Base-by-base conservation (phyloP, 1,140 invertebrate species). In the Latrodectus geometricus region DNA sequence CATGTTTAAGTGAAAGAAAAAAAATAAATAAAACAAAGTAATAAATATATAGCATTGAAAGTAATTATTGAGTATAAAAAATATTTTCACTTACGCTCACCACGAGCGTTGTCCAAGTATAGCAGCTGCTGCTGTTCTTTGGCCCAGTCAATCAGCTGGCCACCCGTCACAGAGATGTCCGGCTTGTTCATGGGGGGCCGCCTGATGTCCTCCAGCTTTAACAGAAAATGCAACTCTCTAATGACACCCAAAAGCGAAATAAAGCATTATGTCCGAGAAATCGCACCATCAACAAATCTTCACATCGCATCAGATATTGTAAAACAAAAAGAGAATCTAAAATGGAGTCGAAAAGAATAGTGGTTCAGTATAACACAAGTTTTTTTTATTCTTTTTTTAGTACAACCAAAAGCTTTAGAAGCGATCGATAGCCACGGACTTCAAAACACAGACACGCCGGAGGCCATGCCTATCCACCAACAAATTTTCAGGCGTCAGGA, bases 111-210 rank as follows among this genome's bases (percentile, higher is more conserved):
- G 76, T 86, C 83, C 75, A 86, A 68, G 69, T 73, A 87, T 14
- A 87, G 85, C 77, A 87, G 72, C 85, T 87, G 85, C 85, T 87
- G 85, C 74, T 87, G 85, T 80, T 87, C 85, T 61, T 87, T 87
- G 85, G 85, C 77, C 85, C 85, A 87, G 85, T 87, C 77, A 21
- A 87, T 87, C 76, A 87, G 85, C 85, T 87, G 85, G 85, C 85
- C 85, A 73, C 85, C 85, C 72, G 85, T 87, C 54, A 87, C 85
- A 79, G 85, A 75, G 70, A 87, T 87, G 77, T 87, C 85, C 85
- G 85, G 85, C 85, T 87, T 79, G 70, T 87, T 87, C 85, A 87
- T 87, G 68, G 85, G 83, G 75, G 82, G 73, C 81, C 81, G 83
- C 74, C 75, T 54, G 35, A 65, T 56, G 70, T 70, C 77, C 35